Conservation (phyloP, 2,113 vertebrate species). For the Lophotis ruficrista region DNA sequence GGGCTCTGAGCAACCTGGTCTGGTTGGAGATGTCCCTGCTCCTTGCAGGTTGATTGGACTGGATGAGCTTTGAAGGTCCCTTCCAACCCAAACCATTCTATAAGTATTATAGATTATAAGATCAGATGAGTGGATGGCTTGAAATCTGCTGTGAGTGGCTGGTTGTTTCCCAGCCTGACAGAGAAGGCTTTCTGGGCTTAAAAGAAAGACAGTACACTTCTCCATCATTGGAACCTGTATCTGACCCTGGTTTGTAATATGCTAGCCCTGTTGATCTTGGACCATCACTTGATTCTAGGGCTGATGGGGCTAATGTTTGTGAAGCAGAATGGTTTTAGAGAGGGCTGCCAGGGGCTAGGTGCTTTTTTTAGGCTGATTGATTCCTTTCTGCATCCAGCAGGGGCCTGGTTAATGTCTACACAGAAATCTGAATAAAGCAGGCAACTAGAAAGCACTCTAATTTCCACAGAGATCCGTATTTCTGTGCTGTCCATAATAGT, state of each 20-base stretch:
- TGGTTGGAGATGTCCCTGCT: too few species aligned
- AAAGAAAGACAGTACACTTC: not conserved
- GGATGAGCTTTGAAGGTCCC: too few species aligned
- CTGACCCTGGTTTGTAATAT: constrained; percentile 5
- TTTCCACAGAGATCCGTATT: not conserved
- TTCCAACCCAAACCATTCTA: too few species aligned
- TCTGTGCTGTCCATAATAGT: not conserved
- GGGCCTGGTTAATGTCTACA: constrained; percentile 25
- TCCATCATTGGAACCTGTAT: not conserved
- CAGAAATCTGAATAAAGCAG: constrained; percentile 14
- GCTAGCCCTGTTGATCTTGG: constrained; percentile 26
- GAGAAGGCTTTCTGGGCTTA: not conserved
- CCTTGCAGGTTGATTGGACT: too few species aligned
- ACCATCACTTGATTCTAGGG: not conserved
- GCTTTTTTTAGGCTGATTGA: not conserved
- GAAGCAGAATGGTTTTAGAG: constrained; percentile 21
- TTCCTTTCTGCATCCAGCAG: constrained; percentile 17
- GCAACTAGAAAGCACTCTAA: not conserved
- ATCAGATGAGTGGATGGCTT: not conserved
- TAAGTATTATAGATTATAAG: not conserved
- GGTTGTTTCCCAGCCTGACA: not conserved
- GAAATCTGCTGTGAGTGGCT: not conserved
- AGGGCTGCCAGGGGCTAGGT: constrained; percentile 37
- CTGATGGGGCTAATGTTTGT: constrained; percentile 33
- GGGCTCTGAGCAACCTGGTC: too few species aligned